Evolutionary conservation across 1,140 invertebrate genomes (phyloP).

Genomic region (Liolophura sinensis): DNA sequence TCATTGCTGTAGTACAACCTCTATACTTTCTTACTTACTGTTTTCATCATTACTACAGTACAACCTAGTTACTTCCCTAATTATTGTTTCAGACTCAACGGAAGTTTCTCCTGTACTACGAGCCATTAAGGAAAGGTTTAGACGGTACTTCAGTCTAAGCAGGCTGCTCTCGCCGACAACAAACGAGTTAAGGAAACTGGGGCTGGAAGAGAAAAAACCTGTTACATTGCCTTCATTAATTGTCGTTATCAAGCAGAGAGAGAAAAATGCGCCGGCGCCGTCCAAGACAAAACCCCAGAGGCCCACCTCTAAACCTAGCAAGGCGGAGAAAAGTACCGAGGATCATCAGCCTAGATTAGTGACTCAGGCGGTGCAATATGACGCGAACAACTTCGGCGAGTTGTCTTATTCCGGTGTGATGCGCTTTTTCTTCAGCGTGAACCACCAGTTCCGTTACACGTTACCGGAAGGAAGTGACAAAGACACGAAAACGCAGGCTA

Average conservation of each 20-base stretch:
- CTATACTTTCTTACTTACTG: not conserved
- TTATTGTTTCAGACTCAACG: slow-evolving; percentile 30
- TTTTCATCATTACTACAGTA: too few species aligned
- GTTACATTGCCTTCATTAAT: not conserved
- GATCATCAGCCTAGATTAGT: too few species aligned
- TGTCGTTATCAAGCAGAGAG: too few species aligned
- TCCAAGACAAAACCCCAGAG: too few species aligned
- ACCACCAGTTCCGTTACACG: slow-evolving; percentile 33
- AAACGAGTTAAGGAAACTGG: slow-evolving; percentile 30
- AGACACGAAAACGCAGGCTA: slow-evolving; percentile 19
- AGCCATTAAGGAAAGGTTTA: slow-evolving; percentile 31
- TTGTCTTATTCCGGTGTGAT: slow-evolving; percentile 40
- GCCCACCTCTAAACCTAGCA: not conserved
- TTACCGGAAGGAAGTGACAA: slow-evolving; percentile 32
- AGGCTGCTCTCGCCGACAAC: slow-evolving; percentile 27
- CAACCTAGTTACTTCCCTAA: slow-evolving; percentile 1
- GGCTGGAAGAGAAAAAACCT: slow-evolving; percentile 15
- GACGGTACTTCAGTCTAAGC: slow-evolving; percentile 40
- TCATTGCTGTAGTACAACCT: not conserved
- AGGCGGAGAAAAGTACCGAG: slow-evolving; percentile 2
- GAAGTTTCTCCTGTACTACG: slow-evolving; percentile 31
- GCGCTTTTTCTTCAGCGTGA: slow-evolving; percentile 37
- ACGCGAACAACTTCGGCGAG: slow-evolving; percentile 24
- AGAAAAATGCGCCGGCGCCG: too few species aligned
- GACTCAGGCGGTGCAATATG: slow-evolving; percentile 28